phyloP scores from a whole-genome alignment of 2,113 vertebrate species.

The Indicator maculatus region DNA sequence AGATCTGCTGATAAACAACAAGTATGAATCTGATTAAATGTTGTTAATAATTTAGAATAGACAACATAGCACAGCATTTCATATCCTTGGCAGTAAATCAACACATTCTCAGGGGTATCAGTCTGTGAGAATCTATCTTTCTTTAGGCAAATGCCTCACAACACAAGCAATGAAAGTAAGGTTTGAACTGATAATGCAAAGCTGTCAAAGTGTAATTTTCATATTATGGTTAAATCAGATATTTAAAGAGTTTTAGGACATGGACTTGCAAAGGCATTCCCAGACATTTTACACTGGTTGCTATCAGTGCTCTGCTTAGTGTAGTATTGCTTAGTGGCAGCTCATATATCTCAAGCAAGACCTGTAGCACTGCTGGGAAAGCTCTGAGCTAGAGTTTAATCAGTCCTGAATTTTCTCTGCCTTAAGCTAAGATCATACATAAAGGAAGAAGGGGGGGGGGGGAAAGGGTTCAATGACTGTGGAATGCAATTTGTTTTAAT shows the following conservation, averaged over 20 bases:
- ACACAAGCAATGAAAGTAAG: neutral
- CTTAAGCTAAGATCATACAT: neutral
- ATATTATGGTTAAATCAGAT: neutral
- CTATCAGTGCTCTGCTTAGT: neutral
- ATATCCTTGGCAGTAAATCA: neutral
- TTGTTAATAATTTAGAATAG: neutral
- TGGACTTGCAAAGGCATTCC: neutral
- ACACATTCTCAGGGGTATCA: neutral
- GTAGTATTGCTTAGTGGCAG: accelerated
- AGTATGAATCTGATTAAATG: neutral
- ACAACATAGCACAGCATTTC: neutral
- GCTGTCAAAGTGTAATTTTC: neutral
- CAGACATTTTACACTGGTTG: neutral
- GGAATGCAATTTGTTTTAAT: neutral
- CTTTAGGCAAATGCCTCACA: neutral
- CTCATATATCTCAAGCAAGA: neutral
- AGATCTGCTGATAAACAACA: neutral
- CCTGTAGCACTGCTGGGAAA: neutral
- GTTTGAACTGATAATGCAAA: neutral
- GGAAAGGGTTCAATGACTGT: neutral
- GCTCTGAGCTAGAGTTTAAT: neutral
- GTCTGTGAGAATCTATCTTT: neutral
- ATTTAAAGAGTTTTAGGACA: neutral
- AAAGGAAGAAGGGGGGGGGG: neutral
- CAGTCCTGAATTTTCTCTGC: neutral